A percentile compares a stretch with the other conserved stretches of the same genome.
Evolutionary conservation across 2,888 invertebrate species (phyloP).

Genomic region (Tromatobia lineatoria): DNA sequence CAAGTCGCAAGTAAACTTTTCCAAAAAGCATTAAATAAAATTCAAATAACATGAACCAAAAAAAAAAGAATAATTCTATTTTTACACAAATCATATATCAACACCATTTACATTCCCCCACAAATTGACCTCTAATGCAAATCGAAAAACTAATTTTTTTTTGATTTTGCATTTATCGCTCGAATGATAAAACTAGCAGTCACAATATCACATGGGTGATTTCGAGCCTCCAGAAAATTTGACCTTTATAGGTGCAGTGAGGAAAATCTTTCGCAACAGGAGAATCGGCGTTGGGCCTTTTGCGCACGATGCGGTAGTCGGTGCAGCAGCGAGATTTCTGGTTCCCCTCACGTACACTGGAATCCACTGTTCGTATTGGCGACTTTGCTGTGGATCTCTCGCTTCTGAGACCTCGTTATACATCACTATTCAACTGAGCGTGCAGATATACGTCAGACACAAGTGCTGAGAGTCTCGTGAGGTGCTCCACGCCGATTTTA

Average conservation of each 20-base stretch:
- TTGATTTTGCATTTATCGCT: too few relatives aligned
- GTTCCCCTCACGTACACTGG: neutral
- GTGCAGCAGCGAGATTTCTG: constrained; percentile 11
- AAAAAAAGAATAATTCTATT: neutral
- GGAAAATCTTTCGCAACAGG: constrained; percentile 44
- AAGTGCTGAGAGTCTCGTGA: constrained; percentile 44
- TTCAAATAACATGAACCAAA: neutral
- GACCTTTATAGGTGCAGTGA: constrained; percentile 45
- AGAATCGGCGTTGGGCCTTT: constrained; percentile 33
- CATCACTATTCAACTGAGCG: constrained; percentile 42
- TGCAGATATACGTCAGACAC: constrained; percentile 30
- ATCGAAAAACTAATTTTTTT: neutral
- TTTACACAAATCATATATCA: neutral
- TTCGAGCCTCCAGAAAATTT: constrained; percentile 36
- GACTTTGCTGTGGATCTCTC: constrained; percentile 33
- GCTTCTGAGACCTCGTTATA: constrained; percentile 49
- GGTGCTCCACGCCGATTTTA: constrained; percentile 51
- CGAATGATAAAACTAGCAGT: neutral
- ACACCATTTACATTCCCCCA: too few relatives aligned
- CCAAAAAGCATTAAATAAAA: neutral
- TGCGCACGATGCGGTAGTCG: constrained; percentile 9
- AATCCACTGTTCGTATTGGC: constrained; percentile 44
- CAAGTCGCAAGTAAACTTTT: neutral
- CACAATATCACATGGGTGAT: neutral
- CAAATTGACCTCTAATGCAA: neutral